These are phyloP conservation scores for Geotria australis DNA, from an alignment of 2,797 vertebrate genomes.

Conservation along the genomic window DNA sequence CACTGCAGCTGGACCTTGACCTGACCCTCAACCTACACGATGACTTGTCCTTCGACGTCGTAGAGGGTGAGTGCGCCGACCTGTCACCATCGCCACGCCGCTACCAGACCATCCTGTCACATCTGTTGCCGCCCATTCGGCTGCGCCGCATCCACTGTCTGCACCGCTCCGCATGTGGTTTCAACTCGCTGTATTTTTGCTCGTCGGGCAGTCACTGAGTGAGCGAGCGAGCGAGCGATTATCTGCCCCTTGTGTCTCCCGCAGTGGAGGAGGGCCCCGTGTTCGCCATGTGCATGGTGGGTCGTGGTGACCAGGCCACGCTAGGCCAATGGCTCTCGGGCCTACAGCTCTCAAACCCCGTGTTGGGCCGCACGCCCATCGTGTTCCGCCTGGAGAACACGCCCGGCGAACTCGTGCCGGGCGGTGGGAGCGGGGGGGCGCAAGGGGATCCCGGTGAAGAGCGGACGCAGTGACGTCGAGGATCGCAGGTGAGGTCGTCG, in stretches of 20 bases:
- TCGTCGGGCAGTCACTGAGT: too few relatives aligned
- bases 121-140: too few relatives aligned
- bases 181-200: too few relatives aligned
- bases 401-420: too few relatives aligned
- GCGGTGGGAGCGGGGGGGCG: too few relatives aligned
- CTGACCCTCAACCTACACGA: constrained; percentile 25
- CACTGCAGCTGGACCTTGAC: constrained; percentile 32
- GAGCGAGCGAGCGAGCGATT: neutral
- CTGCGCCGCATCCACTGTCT: too few relatives aligned
- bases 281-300: constrained; percentile 43
- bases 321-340: constrained; percentile 44
- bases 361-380: constrained; percentile 25
- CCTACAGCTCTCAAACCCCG: constrained; percentile 35
- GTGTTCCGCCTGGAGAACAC: constrained; percentile 23
- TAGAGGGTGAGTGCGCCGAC: constrained; percentile 18
- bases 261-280: constrained; percentile 44
- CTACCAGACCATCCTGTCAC: too few relatives aligned
- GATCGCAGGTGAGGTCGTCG: too few relatives aligned
- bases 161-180: too few relatives aligned
- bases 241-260: neutral
- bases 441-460: too few relatives aligned
- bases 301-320: constrained; percentile 24
- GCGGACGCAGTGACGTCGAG: too few relatives aligned
- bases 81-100: too few relatives aligned
- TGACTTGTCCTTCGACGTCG: constrained; percentile 23